Evolutionary conservation across 2,797 vertebrate genomes (phyloP).

Genomic region (Sebastiscus tertius): DNA sequence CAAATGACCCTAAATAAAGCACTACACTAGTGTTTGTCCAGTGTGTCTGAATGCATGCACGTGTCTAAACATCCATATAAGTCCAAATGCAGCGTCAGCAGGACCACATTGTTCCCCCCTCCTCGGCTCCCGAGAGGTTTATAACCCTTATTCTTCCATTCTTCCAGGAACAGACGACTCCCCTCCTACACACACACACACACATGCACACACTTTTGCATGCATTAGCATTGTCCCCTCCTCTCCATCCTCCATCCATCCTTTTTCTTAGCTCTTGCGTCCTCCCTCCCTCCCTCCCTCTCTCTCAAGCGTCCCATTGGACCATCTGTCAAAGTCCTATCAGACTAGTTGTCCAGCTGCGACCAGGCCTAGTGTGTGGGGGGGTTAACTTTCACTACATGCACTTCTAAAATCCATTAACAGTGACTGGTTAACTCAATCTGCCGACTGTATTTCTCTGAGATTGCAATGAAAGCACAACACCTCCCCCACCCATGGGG

Average conservation of each 20-base stretch:
- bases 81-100: conserved; percentile 51
- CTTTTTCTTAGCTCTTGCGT: conserved; percentile 16
- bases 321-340: conserved; percentile 77
- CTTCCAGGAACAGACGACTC: conserved; percentile 45
- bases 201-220: conserved; percentile 17
- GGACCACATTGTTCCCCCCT: conserved; percentile 10
- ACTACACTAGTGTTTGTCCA: neutral
- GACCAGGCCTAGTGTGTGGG: conserved; percentile 11
- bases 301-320: conserved; percentile 51
- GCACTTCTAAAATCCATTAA: conserved; percentile 57
- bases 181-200: neutral
- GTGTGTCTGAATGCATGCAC: neutral
- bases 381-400: conserved; percentile 46
- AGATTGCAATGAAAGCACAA: conserved; percentile 34
- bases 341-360: conserved; percentile 66
- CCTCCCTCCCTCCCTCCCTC: conserved; percentile 32
- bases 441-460: conserved; percentile 8
- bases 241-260: conserved; percentile 30
- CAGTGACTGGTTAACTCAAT: conserved; percentile 29
- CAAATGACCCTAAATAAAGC: neutral
- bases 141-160: conserved; percentile 39
- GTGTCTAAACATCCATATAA: neutral
- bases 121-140: conserved; percentile 32
- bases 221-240: conserved; percentile 43
- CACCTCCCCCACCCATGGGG: neutral